Evolutionary conservation across 64 coral and sea anemone genomes (phyloP).

Genomic region (Pocillopora damicornis): DNA sequence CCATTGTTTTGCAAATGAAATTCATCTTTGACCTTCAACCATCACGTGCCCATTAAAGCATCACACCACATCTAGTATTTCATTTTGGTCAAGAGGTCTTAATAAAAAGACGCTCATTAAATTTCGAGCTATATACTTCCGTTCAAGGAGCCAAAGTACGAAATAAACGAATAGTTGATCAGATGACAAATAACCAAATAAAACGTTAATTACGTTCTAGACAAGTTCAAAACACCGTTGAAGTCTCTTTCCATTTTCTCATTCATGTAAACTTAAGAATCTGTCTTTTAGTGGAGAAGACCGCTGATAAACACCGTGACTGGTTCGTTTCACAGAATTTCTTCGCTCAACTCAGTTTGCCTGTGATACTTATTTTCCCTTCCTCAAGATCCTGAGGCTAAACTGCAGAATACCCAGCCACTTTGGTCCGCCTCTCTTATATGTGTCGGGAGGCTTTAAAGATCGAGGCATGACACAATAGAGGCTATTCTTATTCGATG

Average conservation of each 20-base stretch:
- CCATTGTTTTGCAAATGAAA: not conserved
- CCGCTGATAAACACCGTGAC: not conserved
- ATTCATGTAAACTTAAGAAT: not conserved
- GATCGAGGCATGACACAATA: too few species aligned
- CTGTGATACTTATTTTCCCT: too few species aligned
- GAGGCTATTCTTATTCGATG: too few species aligned
- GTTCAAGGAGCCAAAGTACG: not conserved
- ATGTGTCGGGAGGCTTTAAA: too few species aligned
- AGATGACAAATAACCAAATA: too few species aligned
- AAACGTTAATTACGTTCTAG: too few species aligned
- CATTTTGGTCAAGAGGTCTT: not conserved
- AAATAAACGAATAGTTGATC: too few species aligned
- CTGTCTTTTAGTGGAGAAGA: not conserved
- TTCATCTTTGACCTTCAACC: conserved; percentile 1
- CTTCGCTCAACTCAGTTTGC: too few species aligned
- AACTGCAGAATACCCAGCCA: too few species aligned
- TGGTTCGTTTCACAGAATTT: too few species aligned
- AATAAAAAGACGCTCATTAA: not conserved
- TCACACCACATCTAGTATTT: not conserved
- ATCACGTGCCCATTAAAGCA: not conserved
- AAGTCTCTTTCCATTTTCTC: not conserved
- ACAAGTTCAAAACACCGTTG: not conserved
- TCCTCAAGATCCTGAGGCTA: too few species aligned
- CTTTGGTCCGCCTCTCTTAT: too few species aligned
- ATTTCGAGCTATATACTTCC: not conserved